Percentiles rank a stretch among this genome's conserved stretches.
Conservation (phyloP, 2,797 vertebrate genomes). For the Melanotaenia pygmaea region DNA sequence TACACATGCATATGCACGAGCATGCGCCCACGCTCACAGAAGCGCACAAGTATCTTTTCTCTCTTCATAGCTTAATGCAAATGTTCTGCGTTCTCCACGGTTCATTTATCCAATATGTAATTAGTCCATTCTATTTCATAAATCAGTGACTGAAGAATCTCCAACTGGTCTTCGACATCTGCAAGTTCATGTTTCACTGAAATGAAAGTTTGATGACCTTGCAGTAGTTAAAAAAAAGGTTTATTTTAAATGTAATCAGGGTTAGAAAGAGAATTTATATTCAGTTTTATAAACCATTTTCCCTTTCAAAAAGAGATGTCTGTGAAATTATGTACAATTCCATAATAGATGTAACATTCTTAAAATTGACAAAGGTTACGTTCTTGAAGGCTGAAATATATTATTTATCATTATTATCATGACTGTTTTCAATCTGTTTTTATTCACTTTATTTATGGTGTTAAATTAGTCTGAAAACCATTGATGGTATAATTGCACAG, state of each 20-base stretch:
- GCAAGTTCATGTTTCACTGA: slow-evolving; percentile 38
- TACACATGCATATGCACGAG: neutral
- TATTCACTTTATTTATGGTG: neutral
- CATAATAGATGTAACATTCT: neutral
- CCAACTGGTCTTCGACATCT: slow-evolving; percentile 64
- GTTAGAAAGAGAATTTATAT: slow-evolving; percentile 36
- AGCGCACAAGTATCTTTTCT: slow-evolving; percentile 18
- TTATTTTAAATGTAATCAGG: slow-evolving; percentile 23
- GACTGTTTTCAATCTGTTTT: neutral
- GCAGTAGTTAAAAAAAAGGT: slow-evolving; percentile 7
- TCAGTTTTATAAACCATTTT: slow-evolving; percentile 13
- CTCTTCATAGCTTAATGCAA: slow-evolving; percentile 70
- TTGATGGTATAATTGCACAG: neutral
- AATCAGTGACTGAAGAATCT: slow-evolving; percentile 70
- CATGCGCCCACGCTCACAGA: slow-evolving; percentile 7
- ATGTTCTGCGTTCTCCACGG: slow-evolving; percentile 72
- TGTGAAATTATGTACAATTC: neutral
- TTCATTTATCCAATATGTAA: slow-evolving; percentile 81
- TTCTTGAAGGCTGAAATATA: neutral
- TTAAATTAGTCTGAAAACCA: neutral
- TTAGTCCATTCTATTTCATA: slow-evolving; percentile 78
- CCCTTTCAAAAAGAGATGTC: neutral
- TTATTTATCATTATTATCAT: neutral
- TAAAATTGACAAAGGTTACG: too few relatives aligned
- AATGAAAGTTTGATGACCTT: slow-evolving; percentile 56